phyloP scores from a whole-genome alignment of 1,140 invertebrate genomes.

The Lysiphlebus fabarum region DNA sequence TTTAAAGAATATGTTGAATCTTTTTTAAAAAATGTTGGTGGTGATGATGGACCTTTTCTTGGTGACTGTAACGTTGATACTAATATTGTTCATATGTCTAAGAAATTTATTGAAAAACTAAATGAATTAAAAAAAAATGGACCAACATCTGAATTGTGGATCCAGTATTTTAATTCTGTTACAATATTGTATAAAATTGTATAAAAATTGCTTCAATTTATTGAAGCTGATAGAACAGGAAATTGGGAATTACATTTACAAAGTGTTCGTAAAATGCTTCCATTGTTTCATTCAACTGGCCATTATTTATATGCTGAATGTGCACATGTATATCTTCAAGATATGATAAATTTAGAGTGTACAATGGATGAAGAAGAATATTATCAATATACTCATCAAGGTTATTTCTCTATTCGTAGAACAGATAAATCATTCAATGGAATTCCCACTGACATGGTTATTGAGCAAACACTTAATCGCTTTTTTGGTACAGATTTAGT shows the following conservation, averaged over 20 bases:
- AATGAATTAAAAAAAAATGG: slow-evolving; percentile 14
- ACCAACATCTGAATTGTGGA: slow-evolving; percentile 28
- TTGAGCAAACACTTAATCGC: slow-evolving; percentile 14
- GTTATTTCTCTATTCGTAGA: slow-evolving; percentile 10
- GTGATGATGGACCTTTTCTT: neutral
- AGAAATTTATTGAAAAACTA: slow-evolving; percentile 1
- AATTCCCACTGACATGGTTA: slow-evolving; percentile 6
- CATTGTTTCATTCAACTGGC: slow-evolving; percentile 41
- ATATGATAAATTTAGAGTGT: neutral
- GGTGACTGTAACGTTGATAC: too few species aligned
- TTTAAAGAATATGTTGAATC: neutral
- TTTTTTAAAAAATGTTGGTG: slow-evolving; percentile 2
- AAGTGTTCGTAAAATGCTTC: slow-evolving; percentile 40
- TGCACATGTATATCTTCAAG: slow-evolving; percentile 12
- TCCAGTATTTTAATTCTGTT: slow-evolving; percentile 30
- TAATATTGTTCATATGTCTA: neutral
- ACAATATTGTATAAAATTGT: too few species aligned
- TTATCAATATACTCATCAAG: neutral
- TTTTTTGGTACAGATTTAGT: slow-evolving; percentile 12
- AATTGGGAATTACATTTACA: slow-evolving; percentile 37
- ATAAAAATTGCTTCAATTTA: slow-evolving; percentile 32
- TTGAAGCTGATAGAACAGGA: slow-evolving; percentile 33
- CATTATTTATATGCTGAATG: slow-evolving; percentile 39
- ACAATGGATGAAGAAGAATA: neutral
- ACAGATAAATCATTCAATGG: slow-evolving; percentile 4